Percentiles rank a stretch among this genome's conserved stretches.
phyloP scores from a whole-genome alignment of 2,888 invertebrate species.

The Oscheius sp. region DNA sequence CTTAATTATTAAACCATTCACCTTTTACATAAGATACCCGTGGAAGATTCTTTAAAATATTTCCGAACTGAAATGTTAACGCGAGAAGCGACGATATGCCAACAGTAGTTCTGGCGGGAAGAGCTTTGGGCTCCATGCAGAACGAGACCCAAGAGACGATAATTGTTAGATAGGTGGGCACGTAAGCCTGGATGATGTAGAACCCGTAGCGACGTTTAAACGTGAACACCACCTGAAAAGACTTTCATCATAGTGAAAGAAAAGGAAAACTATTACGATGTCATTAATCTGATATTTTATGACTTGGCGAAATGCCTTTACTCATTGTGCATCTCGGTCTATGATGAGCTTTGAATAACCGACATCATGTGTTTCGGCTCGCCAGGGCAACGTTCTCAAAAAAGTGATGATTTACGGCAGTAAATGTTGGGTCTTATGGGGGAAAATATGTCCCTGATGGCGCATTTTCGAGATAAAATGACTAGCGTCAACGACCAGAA shows the following conservation, averaged over 20 bases:
- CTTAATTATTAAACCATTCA: constrained; percentile 4
- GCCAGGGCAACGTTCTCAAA: constrained; percentile 23
- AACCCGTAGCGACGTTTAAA: constrained; percentile 70
- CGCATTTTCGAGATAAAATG: constrained; percentile 22
- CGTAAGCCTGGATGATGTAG: constrained; percentile 70
- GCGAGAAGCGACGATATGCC: constrained; percentile 69
- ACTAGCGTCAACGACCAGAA: constrained; percentile 23
- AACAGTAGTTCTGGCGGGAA: constrained; percentile 70
- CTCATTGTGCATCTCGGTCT: not conserved
- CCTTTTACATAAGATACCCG: constrained; percentile 69
- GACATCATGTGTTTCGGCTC: constrained; percentile 25
- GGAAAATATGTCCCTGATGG: constrained; percentile 24
- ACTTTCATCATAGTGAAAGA: too few relatives aligned
- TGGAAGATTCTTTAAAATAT: constrained; percentile 69
- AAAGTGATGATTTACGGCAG: constrained; percentile 26
- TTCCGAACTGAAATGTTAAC: constrained; percentile 69
- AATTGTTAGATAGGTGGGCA: constrained; percentile 68
- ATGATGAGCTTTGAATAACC: constrained; percentile 13
- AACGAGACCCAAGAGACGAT: constrained; percentile 70
- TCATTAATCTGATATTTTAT: too few relatives aligned
- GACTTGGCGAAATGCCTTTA: not conserved
- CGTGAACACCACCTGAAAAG: constrained; percentile 64
- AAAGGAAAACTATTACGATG: too few relatives aligned
- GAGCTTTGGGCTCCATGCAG: constrained; percentile 70
- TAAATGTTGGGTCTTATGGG: constrained; percentile 15